Evolutionary conservation across 1,140 invertebrate genomes (phyloP), one percentile per base, ranked within the genome.

Genomic region (Mactra quadrangularis): DNA sequence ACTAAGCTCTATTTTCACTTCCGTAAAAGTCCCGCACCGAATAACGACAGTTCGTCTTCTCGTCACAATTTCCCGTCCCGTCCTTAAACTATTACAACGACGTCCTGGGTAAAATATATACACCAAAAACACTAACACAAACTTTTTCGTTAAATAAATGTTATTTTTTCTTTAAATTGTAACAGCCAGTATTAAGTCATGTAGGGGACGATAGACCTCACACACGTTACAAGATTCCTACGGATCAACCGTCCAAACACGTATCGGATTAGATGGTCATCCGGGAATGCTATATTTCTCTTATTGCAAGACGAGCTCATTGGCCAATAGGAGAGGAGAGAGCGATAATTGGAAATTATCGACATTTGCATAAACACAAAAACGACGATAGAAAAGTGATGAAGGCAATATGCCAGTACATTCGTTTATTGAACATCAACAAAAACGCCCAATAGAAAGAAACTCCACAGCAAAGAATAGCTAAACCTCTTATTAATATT

Each of bases 251-350:
- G 57, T 13, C 57, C 59, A 76, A 45, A 47, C 35, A 76, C 59
- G 57, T 76, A 64, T 64, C 35, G 74, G 74, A 76, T 76, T 76
- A 76, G 41, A 2, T 60, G 57, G 74, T 76, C 74, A 62, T 50
- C 33, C 57, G 50, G 74, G 74, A 45, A 55, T 62, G 11, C 38
- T 62, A 60, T 55, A 35, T 60, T 76, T 76, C 59, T 55, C 29
- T 62, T 57, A 52, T 41, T 62, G 38, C 31, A 41, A 27, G 17
- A 41, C 31, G 7, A 50, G 45, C 29, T 76, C 74, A 76, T 76
- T 62, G 74, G 55, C 74, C 55, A 76, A 76, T 50, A 76, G 59
- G 57, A 41, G 1, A 22, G 25, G 47, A 27, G 31, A 45, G 29
- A 50, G 29, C 74, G 19, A 60, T 76, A 76, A 76, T 62, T 50